These are phyloP conservation scores for Ericerus pela DNA, from an alignment of 1,140 invertebrate species.

Conservation along the genomic window DNA sequence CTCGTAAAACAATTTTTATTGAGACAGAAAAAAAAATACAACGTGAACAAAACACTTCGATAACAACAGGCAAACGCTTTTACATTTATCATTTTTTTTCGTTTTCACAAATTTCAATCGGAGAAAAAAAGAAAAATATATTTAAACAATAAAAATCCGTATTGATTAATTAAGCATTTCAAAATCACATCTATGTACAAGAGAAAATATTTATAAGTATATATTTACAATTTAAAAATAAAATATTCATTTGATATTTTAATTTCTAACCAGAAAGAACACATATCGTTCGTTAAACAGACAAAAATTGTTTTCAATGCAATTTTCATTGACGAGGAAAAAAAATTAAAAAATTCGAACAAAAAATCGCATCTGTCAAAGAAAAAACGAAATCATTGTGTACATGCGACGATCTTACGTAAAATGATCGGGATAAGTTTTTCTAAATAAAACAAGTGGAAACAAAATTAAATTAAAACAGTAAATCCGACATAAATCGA, in stretches of 20 bases:
- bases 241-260: background rate
- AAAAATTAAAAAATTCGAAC: too few relatives aligned
- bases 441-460: background rate
- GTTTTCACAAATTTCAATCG: too few relatives aligned
- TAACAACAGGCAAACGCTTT: too few relatives aligned
- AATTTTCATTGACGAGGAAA: too few relatives aligned
- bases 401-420: background rate
- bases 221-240: background rate
- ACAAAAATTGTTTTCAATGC: background rate
- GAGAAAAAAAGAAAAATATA: too few relatives aligned
- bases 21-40: too few relatives aligned
- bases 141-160: too few relatives aligned
- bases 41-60: too few relatives aligned
- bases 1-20: too few relatives aligned
- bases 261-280: background rate
- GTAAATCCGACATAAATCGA: background rate
- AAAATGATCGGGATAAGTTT: background rate
- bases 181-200: constrained; percentile 4
- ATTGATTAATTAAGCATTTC: too few relatives aligned
- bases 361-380: background rate
- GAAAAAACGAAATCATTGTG: background rate
- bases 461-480: background rate
- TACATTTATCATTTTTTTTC: too few relatives aligned
- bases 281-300: background rate
- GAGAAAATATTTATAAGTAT: too few relatives aligned